These are phyloP conservation scores for Lophius piscatorius DNA, from an alignment of 2,113 vertebrate species.

Conservation along the genomic window DNA sequence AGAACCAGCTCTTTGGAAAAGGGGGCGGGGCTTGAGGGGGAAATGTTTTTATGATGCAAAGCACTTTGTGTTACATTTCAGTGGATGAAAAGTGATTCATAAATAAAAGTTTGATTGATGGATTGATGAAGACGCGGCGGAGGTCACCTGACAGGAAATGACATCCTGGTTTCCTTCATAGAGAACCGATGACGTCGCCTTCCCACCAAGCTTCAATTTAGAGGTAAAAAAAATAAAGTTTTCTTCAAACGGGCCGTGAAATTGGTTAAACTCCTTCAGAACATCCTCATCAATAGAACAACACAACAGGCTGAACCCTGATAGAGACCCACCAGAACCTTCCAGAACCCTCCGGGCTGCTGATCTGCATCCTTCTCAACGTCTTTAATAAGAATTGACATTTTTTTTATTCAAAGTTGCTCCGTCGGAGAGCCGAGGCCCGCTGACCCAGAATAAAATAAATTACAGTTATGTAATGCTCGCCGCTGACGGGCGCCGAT, in stretches of 20 bases:
- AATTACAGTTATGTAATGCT: constrained; percentile 60
- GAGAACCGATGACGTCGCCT: too few species aligned
- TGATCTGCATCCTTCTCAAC: constrained; percentile 48
- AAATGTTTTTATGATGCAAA: too few species aligned
- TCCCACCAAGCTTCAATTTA: too few species aligned
- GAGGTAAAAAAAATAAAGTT: not conserved
- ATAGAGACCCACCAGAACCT: constrained; percentile 6
- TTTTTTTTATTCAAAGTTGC: constrained; percentile 42
- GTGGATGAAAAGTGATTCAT: too few species aligned
- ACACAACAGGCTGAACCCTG: constrained; percentile 9
- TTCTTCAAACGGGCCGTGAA: constrained; percentile 10
- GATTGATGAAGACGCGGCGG: too few species aligned
- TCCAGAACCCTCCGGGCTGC: constrained; percentile 30
- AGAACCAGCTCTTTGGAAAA: too few species aligned
- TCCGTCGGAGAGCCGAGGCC: constrained; percentile 43
- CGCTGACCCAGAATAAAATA: constrained; percentile 71
- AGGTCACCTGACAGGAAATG: too few species aligned
- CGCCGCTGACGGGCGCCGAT: constrained; percentile 45
- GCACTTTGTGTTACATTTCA: too few species aligned
- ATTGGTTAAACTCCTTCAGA: constrained; percentile 13
- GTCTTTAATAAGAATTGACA: constrained; percentile 61
- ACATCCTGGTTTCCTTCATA: too few species aligned
- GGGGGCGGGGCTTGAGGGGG: too few species aligned
- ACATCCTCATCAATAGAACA: not conserved
- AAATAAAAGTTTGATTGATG: too few species aligned